These are phyloP conservation scores for Acromyrmex charruanus DNA, from an alignment of 1,140 invertebrate genomes.

Conservation along the genomic window DNA sequence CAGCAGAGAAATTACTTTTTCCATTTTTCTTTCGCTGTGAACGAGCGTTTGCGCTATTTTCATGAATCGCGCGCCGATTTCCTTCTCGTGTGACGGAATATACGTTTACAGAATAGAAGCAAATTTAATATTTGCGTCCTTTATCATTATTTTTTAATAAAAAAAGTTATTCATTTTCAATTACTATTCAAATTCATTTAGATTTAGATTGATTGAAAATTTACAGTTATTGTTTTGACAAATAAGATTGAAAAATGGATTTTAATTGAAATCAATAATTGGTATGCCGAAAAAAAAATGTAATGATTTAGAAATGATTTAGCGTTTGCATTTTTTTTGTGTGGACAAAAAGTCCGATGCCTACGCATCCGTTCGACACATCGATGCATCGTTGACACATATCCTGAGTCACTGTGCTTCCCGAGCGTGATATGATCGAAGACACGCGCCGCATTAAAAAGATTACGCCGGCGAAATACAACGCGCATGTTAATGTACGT, in stretches of 20 bases:
- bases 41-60: conserved; percentile 42
- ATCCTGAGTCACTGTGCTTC: conserved; percentile 65
- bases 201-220: not conserved
- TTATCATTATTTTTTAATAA: not conserved
- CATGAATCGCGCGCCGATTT: not conserved
- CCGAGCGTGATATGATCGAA: conserved; percentile 71
- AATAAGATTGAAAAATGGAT: not conserved
- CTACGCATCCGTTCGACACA: conserved; percentile 22
- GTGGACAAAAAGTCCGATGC: conserved; percentile 32
- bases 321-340: not conserved
- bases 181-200: not conserved
- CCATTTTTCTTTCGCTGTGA: conserved; percentile 78
- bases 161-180: not conserved
- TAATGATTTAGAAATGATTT: not conserved
- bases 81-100: not conserved
- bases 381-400: conserved; percentile 70
- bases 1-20: conserved; percentile 80
- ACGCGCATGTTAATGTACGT: conserved; percentile 63
- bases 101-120: not conserved
- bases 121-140: not conserved
- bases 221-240: not conserved
- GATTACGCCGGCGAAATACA: conserved; percentile 62
- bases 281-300: not conserved
- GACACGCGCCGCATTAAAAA: conserved; percentile 73
- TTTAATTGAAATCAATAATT: not conserved